Base-by-base conservation (phyloP, 2,113 vertebrate genomes). In the Apistogramma diplotaenia region DNA sequence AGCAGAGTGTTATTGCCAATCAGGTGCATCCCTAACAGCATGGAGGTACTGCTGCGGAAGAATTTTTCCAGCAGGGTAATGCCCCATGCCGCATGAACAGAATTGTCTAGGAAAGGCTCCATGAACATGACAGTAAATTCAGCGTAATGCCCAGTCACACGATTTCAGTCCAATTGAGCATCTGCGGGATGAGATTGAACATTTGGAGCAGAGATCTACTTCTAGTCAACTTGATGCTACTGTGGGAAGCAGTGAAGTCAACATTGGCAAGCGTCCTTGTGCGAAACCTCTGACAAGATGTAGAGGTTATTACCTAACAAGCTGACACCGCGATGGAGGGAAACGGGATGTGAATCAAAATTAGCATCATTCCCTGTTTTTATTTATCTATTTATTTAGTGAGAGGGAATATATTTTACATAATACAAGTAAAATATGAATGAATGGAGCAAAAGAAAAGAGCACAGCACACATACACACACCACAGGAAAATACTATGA, bases 81-180 rank as follows among this genome's bases (percentile, higher is more conserved):
- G 81, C 86, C 85, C 85, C 78, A 62, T 83, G 83, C 74, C 70
- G 65, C 75, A 86, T 71, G 79, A 83, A 76, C 76, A 72, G 60
- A 81, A 82, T 70, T 76, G 87, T 82, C 76, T 61, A 83, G 79
- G 74, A 89, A 83, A 53, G 16, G 82, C 83, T 89, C 78, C 75
- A 72, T 78, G 87, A 87, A 71, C 78, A 84, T 76, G 84, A 85
- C 88, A 86, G 85, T 85, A 77, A 89, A 90, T 82, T 91, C 78
- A 74, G 65, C 74, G 70, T 78, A 81, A 79, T 87, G 76, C 82
- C 85, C 85, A 85, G 88, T 87, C 86, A 54, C 81, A 90, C 37
- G 72, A 91, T 83, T 91, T 89, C 80, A 88, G 56, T 86, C 83
- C 85, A 89, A 83, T 78, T 86, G 87, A 87, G 82, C 87, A 91